A percentile compares a stretch with the other conserved stretches of the same genome.
These are phyloP conservation scores for Melanerpes aurifrons DNA, from an alignment of 2,113 vertebrate genomes.

Conservation along the genomic window DNA sequence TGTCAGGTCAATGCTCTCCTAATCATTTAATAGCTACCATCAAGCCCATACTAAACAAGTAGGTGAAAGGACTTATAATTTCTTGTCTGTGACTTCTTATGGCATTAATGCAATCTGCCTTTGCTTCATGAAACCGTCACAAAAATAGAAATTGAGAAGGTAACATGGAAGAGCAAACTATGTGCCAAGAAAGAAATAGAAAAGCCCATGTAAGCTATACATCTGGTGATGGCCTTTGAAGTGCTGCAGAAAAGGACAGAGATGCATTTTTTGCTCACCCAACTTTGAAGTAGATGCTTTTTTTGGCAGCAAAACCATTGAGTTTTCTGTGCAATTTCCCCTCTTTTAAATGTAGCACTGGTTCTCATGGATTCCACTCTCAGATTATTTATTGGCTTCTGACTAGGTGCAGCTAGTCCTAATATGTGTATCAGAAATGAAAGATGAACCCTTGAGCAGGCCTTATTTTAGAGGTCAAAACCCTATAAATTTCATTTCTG, in stretches of 20 bases:
- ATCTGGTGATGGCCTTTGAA: neutral
- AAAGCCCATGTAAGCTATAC: neutral
- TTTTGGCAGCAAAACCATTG: neutral
- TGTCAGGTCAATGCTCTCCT: neutral
- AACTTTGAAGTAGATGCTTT: neutral
- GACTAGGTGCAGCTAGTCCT: neutral
- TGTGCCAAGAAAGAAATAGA: neutral
- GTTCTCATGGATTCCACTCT: neutral
- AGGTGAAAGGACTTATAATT: neutral
- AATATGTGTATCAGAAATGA: neutral
- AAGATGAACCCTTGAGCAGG: neutral
- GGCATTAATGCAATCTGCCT: neutral
- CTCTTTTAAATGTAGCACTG: neutral
- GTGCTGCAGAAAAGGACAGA: neutral
- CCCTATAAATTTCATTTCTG: neutral
- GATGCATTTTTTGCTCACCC: neutral
- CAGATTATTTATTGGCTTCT: neutral
- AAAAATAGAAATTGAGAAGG: neutral
- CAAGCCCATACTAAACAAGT: neutral
- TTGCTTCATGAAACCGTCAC: accelerated
- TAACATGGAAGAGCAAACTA: neutral
- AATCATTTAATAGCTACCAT: neutral
- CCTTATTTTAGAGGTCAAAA: neutral
- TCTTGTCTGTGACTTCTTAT: neutral
- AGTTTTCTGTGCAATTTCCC: neutral